Conservation (phyloP, 1,140 invertebrate species). For the Calliphora vicina region DNA sequence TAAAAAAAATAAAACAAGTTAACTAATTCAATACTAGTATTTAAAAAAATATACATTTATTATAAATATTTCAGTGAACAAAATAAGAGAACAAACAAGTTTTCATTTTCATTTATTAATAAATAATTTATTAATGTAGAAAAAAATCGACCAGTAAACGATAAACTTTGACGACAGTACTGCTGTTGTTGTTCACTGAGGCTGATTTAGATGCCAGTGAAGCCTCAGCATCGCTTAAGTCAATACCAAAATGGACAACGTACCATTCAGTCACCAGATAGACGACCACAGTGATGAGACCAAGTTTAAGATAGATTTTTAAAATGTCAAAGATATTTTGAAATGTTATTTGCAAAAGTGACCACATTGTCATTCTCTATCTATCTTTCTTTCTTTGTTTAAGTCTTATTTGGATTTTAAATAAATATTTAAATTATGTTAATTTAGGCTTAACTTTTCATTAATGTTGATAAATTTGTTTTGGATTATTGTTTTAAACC, state of each 20-base stretch:
- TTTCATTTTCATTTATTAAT: not conserved
- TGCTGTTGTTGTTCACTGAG: conserved; percentile 44
- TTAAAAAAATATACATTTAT: no score
- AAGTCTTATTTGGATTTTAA: not conserved
- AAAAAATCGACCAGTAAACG: conserved; percentile 57
- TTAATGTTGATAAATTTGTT: not conserved
- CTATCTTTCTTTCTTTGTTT: not conserved
- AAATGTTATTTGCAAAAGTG: conserved; percentile 45
- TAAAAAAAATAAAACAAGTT: not conserved
- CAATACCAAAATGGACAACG: conserved; percentile 49
- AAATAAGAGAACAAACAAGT: not conserved
- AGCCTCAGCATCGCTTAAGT: conserved; percentile 43
- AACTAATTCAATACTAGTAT: not conserved
- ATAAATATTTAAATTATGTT: conserved; percentile 3
- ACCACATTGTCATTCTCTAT: conserved; percentile 35
- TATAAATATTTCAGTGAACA: not conserved
- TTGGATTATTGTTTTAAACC: not conserved
- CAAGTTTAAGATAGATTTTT: conserved; percentile 57
- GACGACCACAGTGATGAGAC: conserved; percentile 49
- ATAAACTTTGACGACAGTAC: conserved; percentile 50
- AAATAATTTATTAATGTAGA: conserved; percentile 37
- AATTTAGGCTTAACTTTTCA: not conserved
- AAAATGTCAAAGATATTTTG: conserved; percentile 51
- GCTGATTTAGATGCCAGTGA: conserved; percentile 16
- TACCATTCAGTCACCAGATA: conserved; percentile 59